Base-by-base conservation (phyloP, 2,888 invertebrate species). In the Brenthis hecate region DNA sequence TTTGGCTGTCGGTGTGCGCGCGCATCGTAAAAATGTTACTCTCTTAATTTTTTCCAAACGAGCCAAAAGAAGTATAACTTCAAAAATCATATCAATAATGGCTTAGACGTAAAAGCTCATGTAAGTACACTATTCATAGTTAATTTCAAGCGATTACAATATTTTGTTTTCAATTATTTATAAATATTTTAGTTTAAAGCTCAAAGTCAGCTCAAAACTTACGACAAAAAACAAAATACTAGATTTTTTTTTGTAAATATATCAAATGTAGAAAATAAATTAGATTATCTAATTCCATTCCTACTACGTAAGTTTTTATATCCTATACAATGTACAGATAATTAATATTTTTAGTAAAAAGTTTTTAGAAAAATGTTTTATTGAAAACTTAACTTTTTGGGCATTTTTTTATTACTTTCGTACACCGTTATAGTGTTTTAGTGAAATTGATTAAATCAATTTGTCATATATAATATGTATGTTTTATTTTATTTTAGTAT, bases 201-300 rank as follows among this genome's bases (percentile, higher is more conserved):
- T 91, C 91, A 92, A 92, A 92, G 86, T 84, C 81, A 91, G 92
- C 92, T 92, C 92, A 92, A 92, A 88, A 88, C 82, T 71, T 72
- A 43, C 71, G 68, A 66, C 65, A 57, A 69, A 70, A 56, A 43
- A 43, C 36, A 43, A 43, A 67, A 54, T 63, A 65, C 63, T 72
- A 69, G 66, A 50, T 55, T 63, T 55, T 74, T 80, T 43, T 82
- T 83, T 89, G 88, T 89, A 88, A 82, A 89, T 80, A 78, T 77
- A 28, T 75, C 77, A 77, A 74, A 78, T 78, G 80, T 78, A 71
- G 75, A 80, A 73, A 43, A 50, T 60, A 69, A 70, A 73, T 69
- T 74, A 77, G 72, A 72, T 79, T 69, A 73, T 78, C 77, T 83
- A 81, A 83, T 82, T 85, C 80, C 88, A 88, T 88, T 88, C 87